Evolutionary conservation across 1,140 invertebrate species (phyloP), one percentile per base, ranked within the genome.

Genomic region (Dolichoris vasculosae): DNA sequence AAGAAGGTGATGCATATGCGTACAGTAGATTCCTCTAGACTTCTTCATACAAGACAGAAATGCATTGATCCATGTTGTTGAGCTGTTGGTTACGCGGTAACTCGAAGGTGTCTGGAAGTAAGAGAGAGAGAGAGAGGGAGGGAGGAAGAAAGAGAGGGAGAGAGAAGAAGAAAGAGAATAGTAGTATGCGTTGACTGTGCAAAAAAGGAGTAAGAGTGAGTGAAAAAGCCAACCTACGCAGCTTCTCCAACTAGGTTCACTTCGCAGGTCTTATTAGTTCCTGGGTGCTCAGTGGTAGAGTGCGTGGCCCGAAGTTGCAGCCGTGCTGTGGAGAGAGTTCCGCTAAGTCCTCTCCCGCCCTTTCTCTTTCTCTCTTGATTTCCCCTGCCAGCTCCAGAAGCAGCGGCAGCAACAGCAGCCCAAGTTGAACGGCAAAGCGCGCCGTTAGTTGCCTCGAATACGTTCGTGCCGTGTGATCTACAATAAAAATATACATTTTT

Each of bases 361-460:
- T 76, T 32, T 69, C 48, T 71, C 81, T 76, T 67, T 30, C 43
- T 64, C 64, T 63, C 83, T 71, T 71, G n/a, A 20, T 40, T 64
- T 40, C 38, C 2, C 67, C 67, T 40, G 67, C 35, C 35, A 71
- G 67, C 63, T 30, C 9, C 67, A 82, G 79, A 63, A 82, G 80
- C 84, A 32, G 84, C 17, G 83, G 83, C 46, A 46, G 67, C 71
- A 17, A 30, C 20, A 69, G 79, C 80, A 13, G 46, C 20, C 35
- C 51, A 73, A 69, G 73, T 20, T 32, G 83, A 79, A 51, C n/a
- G 69, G 71, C 71, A 23, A 67, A 78, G 40, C 48, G 81, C 67
- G 59, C 78, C 82, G 83, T 88, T 87, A 85, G 85, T 87, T 88
- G 59, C 59, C 75, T 82, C 78, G 84, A 85, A 83, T 85, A 87